Evolutionary conservation across 2,888 invertebrate genomes (phyloP).

Genomic region (Zelleria hepariella): DNA sequence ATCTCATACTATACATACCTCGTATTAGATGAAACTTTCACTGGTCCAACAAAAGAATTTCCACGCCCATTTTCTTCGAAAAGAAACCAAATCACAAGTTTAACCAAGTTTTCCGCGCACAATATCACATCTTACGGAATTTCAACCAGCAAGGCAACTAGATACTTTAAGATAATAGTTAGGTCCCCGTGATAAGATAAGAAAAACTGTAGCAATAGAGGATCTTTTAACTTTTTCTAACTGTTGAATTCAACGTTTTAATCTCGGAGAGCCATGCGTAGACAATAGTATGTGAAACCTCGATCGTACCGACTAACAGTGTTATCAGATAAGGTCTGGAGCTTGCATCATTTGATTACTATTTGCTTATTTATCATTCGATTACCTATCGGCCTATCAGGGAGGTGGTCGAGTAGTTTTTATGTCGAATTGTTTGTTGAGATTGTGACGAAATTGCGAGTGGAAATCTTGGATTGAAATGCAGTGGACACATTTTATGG

Average conservation of each 20-base stretch:
- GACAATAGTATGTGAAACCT: not conserved
- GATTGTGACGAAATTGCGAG: not conserved
- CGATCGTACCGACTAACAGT: not conserved
- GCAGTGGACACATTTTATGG: no score
- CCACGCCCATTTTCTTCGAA: not conserved
- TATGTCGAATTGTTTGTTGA: not conserved
- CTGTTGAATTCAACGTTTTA: not conserved
- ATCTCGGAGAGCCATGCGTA: not conserved
- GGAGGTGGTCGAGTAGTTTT: not conserved
- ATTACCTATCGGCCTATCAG: not conserved
- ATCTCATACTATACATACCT: no score
- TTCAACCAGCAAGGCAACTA: not conserved
- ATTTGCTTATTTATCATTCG: slow-evolving; percentile 25
- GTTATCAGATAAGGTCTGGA: not conserved
- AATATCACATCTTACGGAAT: not conserved
- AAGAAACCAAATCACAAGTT: not conserved
- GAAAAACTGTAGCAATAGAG: not conserved
- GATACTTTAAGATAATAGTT: slow-evolving; percentile 1
- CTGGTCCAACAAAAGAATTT: not conserved
- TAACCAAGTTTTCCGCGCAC: not conserved
- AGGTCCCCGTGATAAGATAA: slow-evolving; percentile 1
- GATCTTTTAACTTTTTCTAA: not conserved
- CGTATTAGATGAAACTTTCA: not conserved
- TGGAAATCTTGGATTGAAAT: no score
- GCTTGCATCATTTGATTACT: slow-evolving; percentile 24